Percentiles rank a stretch among this genome's conserved stretches.
phyloP scores from a whole-genome alignment of 2,113 vertebrate genomes.

The Pandion haliaetus region DNA sequence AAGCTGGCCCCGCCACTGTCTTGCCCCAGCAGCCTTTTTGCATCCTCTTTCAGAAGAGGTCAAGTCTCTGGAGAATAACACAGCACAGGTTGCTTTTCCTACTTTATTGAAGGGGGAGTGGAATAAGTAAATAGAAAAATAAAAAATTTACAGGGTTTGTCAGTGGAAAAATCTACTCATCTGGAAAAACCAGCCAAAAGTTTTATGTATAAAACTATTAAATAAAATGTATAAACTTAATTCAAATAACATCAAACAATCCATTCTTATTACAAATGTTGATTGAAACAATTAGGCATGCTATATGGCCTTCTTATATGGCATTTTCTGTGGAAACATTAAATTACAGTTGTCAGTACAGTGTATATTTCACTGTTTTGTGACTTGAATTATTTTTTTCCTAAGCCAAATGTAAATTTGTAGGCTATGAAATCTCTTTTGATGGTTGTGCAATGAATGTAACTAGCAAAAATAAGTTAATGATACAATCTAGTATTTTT shows the following conservation, averaged over 20 bases:
- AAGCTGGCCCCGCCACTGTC: fast-evolving
- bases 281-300: not conserved
- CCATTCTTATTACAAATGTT: not conserved
- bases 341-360: not conserved
- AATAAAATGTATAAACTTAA: not conserved
- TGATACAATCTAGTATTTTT: not conserved
- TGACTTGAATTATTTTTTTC: constrained; percentile 2
- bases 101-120: not conserved
- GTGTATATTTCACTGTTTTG: not conserved
- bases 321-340: not conserved
- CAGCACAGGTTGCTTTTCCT: not conserved
- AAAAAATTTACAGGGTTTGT: not conserved
- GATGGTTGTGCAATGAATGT: not conserved
- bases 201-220: not conserved
- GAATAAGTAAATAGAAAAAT: not conserved
- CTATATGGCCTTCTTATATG: not conserved
- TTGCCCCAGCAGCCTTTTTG: not conserved
- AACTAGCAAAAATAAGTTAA: not conserved
- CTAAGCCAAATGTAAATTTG: not conserved
- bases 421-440: not conserved
- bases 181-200: not conserved
- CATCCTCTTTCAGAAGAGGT: not conserved
- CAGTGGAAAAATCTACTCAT: not conserved
- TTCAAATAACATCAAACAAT: not conserved
- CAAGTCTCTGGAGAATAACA: not conserved